Percentiles rank a stretch among this genome's conserved stretches.
Conservation (phyloP, 1,140 invertebrate species). For the Antheraea pernyi region DNA sequence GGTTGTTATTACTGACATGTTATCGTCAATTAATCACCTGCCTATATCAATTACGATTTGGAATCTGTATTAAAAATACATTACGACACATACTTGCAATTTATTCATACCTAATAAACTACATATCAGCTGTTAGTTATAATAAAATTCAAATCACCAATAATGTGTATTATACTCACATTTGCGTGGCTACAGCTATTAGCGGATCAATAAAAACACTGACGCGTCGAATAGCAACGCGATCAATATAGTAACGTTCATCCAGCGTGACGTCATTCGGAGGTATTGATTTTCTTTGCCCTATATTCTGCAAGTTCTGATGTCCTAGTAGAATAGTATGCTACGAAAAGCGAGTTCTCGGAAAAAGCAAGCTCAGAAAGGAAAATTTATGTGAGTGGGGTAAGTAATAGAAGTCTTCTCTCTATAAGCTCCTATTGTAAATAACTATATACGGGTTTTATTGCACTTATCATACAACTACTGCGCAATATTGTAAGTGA, state of each 20-base stretch:
- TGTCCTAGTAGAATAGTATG: slow-evolving; percentile 63
- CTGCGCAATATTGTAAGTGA: not conserved
- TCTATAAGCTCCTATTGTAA: no score
- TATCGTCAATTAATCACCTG: not conserved
- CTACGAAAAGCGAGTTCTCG: slow-evolving; percentile 51
- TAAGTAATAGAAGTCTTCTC: no score
- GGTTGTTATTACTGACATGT: no score
- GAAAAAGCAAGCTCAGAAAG: slow-evolving; percentile 29
- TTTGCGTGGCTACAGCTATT: not conserved
- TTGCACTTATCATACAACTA: not conserved
- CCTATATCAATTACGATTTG: not conserved
- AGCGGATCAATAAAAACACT: slow-evolving; percentile 41
- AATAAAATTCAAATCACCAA: not conserved
- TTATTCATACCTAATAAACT: not conserved
- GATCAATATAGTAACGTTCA: slow-evolving; percentile 26
- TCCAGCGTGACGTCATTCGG: slow-evolving; percentile 57
- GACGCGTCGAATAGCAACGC: slow-evolving; percentile 26
- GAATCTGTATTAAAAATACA: no score
- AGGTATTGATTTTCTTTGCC: slow-evolving; percentile 52
- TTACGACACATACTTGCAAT: no score
- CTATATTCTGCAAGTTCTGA: slow-evolving; percentile 44
- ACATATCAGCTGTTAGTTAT: not conserved
- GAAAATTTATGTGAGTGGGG: not conserved
- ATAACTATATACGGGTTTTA: no score
- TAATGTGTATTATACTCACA: not conserved